A percentile compares a stretch with the other conserved stretches of the same genome.
phyloP scores from a whole-genome alignment of 2,113 vertebrate genomes.

The Petroica traversi region DNA sequence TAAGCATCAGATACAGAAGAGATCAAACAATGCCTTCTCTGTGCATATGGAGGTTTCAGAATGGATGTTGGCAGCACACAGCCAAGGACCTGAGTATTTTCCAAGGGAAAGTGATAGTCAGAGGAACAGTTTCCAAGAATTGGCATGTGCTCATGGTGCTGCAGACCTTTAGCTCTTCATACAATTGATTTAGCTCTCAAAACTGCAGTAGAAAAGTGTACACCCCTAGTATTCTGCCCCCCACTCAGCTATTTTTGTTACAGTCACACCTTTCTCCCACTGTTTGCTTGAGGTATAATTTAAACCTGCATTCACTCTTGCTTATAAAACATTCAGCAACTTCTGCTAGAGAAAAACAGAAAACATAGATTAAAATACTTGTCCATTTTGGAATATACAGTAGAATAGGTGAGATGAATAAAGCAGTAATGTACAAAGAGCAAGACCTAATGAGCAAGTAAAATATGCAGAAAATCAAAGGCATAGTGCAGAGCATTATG shows the following conservation, averaged over 20 bases:
- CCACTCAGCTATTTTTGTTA: not conserved
- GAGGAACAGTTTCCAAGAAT: not conserved
- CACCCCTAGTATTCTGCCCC: not conserved
- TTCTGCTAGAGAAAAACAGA: not conserved
- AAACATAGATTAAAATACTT: not conserved
- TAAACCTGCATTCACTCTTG: not conserved
- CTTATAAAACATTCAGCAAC: not conserved
- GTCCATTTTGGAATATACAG: not conserved
- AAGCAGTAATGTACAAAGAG: not conserved
- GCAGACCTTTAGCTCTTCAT: not conserved
- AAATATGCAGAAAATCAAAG: conserved; percentile 35
- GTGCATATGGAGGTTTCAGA: not conserved
- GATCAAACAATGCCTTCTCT: conserved; percentile 24
- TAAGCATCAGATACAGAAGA: not conserved
- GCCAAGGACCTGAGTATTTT: not conserved
- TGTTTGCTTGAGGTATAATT: not conserved
- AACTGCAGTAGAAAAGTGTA: not conserved
- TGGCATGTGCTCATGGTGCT: not conserved
- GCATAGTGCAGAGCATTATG: not conserved
- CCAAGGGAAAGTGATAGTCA: conserved; percentile 23
- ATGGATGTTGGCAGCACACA: not conserved
- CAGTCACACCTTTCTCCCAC: not conserved
- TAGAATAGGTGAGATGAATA: not conserved
- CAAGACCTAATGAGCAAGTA: not conserved
- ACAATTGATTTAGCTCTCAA: not conserved